Conservation (phyloP, 2,888 invertebrate species). For the Cataglyphis altisquamis region DNA sequence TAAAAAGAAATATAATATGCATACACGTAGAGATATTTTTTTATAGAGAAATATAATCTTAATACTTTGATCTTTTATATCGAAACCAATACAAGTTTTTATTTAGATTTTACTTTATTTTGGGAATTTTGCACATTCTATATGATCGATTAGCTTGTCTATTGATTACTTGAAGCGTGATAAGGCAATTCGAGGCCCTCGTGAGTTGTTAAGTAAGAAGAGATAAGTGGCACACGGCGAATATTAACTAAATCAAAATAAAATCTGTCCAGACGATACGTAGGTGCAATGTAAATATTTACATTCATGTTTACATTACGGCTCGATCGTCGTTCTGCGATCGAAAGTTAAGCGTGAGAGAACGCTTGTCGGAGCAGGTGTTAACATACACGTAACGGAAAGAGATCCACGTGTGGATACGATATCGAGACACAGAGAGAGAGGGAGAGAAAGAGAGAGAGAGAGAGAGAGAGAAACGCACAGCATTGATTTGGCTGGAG, state of each 20-base stretch:
- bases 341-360: conserved; percentile 26
- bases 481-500: conserved; percentile 36
- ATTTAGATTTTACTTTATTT: neutral
- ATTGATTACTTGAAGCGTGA: neutral
- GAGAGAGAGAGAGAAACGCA: conserved; percentile 5
- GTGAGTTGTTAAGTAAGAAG: neutral
- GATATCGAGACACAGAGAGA: neutral
- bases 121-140: neutral
- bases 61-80: neutral
- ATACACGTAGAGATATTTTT: neutral
- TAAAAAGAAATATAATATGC: neutral
- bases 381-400: conserved; percentile 25
- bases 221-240: neutral
- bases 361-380: conserved; percentile 24
- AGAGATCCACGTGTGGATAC: conserved; percentile 18
- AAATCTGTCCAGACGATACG: conserved; percentile 13
- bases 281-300: conserved; percentile 18
- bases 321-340: conserved; percentile 25
- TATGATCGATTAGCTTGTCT: neutral
- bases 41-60: neutral
- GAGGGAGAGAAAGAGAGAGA: neutral
- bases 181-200: neutral
- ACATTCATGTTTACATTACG: conserved; percentile 26
- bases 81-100: neutral
- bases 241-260: conserved; percentile 28